These are phyloP conservation scores for Tyrophagus putrescentiae DNA, from an alignment of 1,140 invertebrate species.

Conservation along the genomic window DNA sequence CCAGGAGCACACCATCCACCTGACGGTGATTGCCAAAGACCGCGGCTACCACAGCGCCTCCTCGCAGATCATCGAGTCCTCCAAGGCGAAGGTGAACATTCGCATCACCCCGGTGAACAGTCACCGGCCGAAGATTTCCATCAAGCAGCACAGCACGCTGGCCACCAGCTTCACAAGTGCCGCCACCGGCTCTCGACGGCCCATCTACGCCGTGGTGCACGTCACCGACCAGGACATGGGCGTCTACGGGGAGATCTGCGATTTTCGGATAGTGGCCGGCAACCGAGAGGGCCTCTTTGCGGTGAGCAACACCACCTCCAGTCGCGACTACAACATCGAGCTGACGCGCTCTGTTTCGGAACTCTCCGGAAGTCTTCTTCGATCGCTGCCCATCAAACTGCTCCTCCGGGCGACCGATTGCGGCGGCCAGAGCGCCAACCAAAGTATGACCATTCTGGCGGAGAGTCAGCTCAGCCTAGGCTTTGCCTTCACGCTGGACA, in stretches of 20 bases:
- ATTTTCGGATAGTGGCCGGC: conserved; percentile 69
- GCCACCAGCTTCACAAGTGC: conserved; percentile 46
- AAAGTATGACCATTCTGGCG: conserved; percentile 1
- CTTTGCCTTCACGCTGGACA: conserved; percentile 54
- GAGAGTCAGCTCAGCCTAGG: not conserved
- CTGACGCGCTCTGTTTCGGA: not conserved
- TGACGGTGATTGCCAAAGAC: conserved; percentile 66
- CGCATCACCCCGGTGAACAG: conserved; percentile 69
- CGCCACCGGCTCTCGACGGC: conserved; percentile 27
- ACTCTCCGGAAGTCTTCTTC: not conserved
- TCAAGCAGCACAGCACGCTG: conserved; percentile 32
- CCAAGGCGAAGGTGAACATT: conserved; percentile 56
- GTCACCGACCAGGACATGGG: conserved; percentile 67
- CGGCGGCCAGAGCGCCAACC: conserved; percentile 43
- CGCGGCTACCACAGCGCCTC: conserved; percentile 50
- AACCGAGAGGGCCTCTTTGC: conserved; percentile 73
- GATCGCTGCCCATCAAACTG: conserved; percentile 53
- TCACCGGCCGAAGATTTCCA: conserved; percentile 62
- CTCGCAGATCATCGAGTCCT: conserved; percentile 39
- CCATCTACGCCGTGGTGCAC: conserved; percentile 75
- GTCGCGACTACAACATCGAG: conserved; percentile 36
- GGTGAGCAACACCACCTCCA: conserved; percentile 36
- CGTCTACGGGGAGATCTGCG: conserved; percentile 51
- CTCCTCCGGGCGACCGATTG: conserved; percentile 66
- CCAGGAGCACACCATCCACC: conserved; percentile 30